A percentile compares a stretch with the other conserved stretches of the same genome.
phyloP scores from a whole-genome alignment of 2,888 invertebrate species.

The Dendrolimus pini region DNA sequence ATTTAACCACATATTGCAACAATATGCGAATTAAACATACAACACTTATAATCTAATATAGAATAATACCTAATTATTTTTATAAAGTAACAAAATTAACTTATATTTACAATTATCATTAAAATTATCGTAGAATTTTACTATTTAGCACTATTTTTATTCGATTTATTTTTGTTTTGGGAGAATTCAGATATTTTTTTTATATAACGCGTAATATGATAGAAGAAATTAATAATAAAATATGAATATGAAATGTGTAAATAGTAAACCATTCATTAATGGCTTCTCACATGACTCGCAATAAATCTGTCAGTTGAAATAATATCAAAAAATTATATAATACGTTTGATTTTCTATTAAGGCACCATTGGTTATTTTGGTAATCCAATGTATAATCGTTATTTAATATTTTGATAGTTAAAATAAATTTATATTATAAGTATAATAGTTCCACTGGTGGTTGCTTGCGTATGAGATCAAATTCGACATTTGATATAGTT shows the following conservation, averaged over 20 bases:
- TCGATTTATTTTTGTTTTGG: conserved; percentile 2
- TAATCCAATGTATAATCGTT: conserved; percentile 11
- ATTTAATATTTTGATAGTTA: conserved; percentile 2
- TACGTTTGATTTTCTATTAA: conserved; percentile 19
- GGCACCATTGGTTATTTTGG: conserved; percentile 65
- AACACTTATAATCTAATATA: conserved; percentile 72
- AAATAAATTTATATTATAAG: conserved; percentile 14
- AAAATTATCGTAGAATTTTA: conserved; percentile 71
- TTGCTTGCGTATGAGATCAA: conserved; percentile 67
- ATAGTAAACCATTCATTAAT: background rate
- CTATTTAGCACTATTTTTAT: conserved; percentile 59
- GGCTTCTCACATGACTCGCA: background rate
- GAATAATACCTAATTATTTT: conserved; percentile 74
- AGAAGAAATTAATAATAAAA: background rate
- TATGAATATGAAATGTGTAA: background rate
- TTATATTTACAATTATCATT: conserved; percentile 74
- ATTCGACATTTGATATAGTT: conserved; percentile 44
- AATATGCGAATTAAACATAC: conserved; percentile 75
- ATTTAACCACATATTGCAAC: conserved; percentile 72
- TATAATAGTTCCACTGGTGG: conserved; percentile 63
- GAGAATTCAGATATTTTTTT: background rate
- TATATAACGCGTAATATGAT: background rate
- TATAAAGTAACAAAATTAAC: conserved; percentile 76
- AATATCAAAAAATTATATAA: conserved; percentile 6
- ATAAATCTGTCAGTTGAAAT: conserved; percentile 12